Percentiles rank a stretch among this genome's conserved stretches.
phyloP scores from a whole-genome alignment of 1,140 invertebrate species.

The Cepaea nemoralis region DNA sequence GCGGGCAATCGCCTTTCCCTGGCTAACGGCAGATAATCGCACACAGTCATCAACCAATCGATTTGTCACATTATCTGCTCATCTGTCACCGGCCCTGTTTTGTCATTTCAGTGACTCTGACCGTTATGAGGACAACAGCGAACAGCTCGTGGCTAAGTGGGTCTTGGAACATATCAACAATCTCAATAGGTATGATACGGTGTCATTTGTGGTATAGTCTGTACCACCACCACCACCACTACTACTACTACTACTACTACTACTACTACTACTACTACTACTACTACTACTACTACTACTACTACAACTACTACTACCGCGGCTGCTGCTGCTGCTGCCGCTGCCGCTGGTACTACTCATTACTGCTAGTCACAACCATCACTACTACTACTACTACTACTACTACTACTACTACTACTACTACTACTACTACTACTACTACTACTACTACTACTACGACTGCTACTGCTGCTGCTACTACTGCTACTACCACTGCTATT shows the following conservation, averaged over 20 bases:
- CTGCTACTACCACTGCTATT: conserved; percentile 14
- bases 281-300: conserved; percentile 9
- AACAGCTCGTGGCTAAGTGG: no score
- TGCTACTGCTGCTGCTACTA: conserved; percentile 21
- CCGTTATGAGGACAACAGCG: background rate
- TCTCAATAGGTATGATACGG: no score
- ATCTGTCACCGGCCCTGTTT: no score
- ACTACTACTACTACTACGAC: conserved; percentile 21
- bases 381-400: background rate
- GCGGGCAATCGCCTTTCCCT: no score
- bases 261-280: conserved; percentile 6
- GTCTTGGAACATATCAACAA: background rate
- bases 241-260: conserved; percentile 25
- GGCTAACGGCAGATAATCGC: no score
- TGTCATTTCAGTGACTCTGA: background rate
- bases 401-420: background rate
- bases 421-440: conserved; percentile 10
- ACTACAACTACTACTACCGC: background rate
- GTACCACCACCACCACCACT: conserved; percentile 5
- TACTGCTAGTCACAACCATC: background rate
- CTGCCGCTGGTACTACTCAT: background rate
- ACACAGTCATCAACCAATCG: no score
- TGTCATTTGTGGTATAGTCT: background rate
- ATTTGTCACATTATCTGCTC: no score
- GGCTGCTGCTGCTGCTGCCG: background rate